These are phyloP conservation scores for Pomatostomus ruficeps DNA, from an alignment of 2,113 vertebrate species.

Conservation along the genomic window DNA sequence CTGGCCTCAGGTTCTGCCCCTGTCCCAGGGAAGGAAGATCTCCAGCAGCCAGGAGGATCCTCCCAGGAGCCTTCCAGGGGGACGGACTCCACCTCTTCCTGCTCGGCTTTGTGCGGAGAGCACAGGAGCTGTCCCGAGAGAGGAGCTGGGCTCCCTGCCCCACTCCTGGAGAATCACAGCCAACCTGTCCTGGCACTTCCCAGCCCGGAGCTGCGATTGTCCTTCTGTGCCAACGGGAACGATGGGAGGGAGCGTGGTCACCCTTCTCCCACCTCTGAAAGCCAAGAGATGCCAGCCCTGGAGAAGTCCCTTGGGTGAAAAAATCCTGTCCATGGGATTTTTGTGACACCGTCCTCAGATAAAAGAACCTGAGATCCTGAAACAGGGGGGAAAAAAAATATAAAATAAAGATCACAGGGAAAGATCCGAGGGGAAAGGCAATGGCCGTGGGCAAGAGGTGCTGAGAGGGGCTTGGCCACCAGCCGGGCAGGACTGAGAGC, in stretches of 20 bases:
- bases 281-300: neutral
- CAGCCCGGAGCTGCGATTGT: neutral
- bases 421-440: neutral
- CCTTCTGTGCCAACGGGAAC: neutral
- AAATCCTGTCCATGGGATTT: accelerated
- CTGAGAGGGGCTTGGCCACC: neutral
- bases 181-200: neutral
- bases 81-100: neutral
- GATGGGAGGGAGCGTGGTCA: accelerated
- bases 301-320: neutral
- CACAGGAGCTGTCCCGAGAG: neutral
- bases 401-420: neutral
- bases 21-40: neutral
- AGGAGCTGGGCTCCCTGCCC: neutral
- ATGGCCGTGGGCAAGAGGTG: accelerated
- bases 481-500: accelerated
- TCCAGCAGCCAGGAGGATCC: neutral
- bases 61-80: neutral
- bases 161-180: accelerated
- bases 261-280: neutral
- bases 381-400: neutral
- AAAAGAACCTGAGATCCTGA: neutral
- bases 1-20: neutral
- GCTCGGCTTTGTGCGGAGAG: neutral
- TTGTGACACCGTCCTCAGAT: neutral